These are phyloP conservation scores for Protaetia brevitarsis DNA, from an alignment of 1,140 invertebrate species.

Conservation along the genomic window DNA sequence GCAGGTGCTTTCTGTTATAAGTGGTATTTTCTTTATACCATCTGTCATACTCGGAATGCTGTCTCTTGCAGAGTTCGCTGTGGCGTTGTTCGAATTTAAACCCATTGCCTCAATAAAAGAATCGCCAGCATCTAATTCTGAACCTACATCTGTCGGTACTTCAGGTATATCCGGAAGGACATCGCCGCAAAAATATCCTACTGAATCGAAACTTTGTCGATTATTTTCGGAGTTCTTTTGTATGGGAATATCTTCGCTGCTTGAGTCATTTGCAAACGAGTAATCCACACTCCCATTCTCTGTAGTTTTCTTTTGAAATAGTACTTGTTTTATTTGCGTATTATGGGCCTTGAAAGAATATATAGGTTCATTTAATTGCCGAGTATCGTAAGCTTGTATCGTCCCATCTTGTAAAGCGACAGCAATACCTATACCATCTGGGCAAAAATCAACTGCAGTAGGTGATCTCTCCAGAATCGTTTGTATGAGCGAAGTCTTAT, in stretches of 20 bases:
- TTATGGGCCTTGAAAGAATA: constrained; percentile 36
- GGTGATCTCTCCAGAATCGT: constrained; percentile 38
- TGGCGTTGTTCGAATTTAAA: constrained; percentile 4
- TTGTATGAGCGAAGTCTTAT: constrained; percentile 32
- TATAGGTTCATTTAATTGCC: constrained; percentile 38
- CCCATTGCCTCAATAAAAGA: constrained; percentile 15
- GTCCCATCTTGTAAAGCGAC: constrained; percentile 42
- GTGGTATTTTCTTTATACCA: neutral
- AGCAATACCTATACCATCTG: constrained; percentile 38
- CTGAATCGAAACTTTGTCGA: constrained; percentile 9
- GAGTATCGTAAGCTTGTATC: constrained; percentile 41
- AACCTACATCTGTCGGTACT: neutral
- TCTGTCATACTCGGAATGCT: neutral
- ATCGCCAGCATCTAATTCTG: neutral
- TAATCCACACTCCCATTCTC: constrained; percentile 20
- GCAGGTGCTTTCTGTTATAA: neutral
- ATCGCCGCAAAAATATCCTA: constrained; percentile 14
- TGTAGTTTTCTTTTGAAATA: constrained; percentile 31
- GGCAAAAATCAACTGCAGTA: constrained; percentile 43
- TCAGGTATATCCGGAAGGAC: constrained; percentile 10
- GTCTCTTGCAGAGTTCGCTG: neutral
- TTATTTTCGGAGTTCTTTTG: neutral
- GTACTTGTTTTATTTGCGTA: constrained; percentile 34
- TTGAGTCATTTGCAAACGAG: constrained; percentile 15
- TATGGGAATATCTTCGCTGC: neutral